phyloP scores from a whole-genome alignment of 2,113 vertebrate genomes.

The Pelvicachromis taeniatus region DNA sequence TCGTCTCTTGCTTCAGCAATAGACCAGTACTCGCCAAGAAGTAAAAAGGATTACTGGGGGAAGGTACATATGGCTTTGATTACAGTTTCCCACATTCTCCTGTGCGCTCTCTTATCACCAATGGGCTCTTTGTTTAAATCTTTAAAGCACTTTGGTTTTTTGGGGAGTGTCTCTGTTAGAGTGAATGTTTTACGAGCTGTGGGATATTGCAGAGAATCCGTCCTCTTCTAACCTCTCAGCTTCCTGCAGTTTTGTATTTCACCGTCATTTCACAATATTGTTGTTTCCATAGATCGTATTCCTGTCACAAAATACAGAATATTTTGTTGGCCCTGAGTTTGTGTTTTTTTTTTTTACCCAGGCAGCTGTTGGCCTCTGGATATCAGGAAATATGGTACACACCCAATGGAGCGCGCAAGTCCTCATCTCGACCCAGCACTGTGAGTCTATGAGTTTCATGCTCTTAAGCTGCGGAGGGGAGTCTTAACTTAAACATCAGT shows the following conservation, averaged over 20 bases:
- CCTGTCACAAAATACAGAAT: neutral
- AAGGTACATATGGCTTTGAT: conserved; percentile 10
- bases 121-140: conserved; percentile 13
- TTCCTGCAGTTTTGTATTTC: conserved; percentile 4
- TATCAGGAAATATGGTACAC: conserved; percentile 89
- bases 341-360: conserved; percentile 49
- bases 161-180: neutral
- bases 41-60: neutral
- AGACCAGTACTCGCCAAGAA: neutral
- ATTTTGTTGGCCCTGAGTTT: neutral
- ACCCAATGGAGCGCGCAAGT: conserved; percentile 70
- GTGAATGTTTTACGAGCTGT: conserved; percentile 58
- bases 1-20: neutral
- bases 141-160: conserved; percentile 40
- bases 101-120: neutral
- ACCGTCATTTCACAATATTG: neutral
- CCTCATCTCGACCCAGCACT: conserved; percentile 62
- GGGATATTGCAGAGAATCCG: neutral
- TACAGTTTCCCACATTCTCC: neutral
- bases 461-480: neutral
- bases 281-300: neutral
- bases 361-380: conserved; percentile 83
- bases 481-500: neutral
- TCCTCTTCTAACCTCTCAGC: neutral
- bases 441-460: conserved; percentile 70